These are phyloP conservation scores for Machimus rusticus DNA, from an alignment of 2,888 invertebrate species.

Conservation along the genomic window DNA sequence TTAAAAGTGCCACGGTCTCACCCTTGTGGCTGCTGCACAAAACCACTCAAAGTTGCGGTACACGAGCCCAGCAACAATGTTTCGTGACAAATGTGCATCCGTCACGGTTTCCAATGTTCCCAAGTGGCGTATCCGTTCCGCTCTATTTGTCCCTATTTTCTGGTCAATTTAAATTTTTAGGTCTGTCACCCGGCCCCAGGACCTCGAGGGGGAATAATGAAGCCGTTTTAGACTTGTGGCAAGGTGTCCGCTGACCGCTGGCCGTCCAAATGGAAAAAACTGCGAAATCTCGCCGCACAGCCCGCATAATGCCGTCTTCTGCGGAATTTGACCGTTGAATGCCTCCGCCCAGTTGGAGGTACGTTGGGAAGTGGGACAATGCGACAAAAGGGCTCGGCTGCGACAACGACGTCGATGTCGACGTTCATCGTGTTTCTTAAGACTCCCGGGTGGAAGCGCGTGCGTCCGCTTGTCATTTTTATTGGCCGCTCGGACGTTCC, in stretches of 20 bases:
- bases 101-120: not conserved
- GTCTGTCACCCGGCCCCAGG: not conserved
- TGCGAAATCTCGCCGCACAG: not conserved
- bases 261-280: not conserved
- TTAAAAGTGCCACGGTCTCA: not conserved
- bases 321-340: constrained; percentile 11
- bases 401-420: not conserved
- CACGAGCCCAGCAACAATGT: not conserved
- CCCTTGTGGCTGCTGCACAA: not conserved
- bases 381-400: constrained; percentile 12
- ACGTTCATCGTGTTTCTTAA: not conserved
- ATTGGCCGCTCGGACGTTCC: constrained; percentile 30
- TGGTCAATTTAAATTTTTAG: constrained; percentile 26
- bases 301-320: not conserved
- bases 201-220: not conserved
- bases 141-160: constrained; percentile 40
- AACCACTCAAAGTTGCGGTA: not conserved
- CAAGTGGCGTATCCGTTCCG: constrained; percentile 19
- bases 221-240: not conserved
- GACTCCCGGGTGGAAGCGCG: constrained; percentile 40
- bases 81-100: not conserved
- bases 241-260: not conserved
- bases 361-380: constrained; percentile 17
- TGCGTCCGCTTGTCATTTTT: constrained; percentile 36
- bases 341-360: constrained; percentile 4